Conservation (phyloP, 1,140 invertebrate genomes). For the Drosophila rufa region DNA sequence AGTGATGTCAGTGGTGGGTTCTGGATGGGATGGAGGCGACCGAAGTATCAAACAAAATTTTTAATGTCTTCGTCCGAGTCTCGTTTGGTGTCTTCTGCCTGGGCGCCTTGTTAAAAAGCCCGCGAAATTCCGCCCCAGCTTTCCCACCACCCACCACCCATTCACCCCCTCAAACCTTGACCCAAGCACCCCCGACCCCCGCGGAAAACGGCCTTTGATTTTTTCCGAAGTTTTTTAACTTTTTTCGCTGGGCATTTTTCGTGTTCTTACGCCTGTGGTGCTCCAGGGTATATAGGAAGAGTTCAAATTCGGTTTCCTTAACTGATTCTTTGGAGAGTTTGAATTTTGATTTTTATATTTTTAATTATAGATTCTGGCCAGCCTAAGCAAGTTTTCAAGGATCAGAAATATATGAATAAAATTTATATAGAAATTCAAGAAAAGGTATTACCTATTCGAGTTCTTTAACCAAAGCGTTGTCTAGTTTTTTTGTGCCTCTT, state of each 20-base stretch:
- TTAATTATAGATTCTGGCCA: too few relatives aligned
- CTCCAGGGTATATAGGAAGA: neutral
- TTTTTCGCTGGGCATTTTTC: constrained; percentile 60
- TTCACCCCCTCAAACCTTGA: constrained; percentile 14
- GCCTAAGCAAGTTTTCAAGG: too few relatives aligned
- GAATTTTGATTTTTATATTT: too few relatives aligned
- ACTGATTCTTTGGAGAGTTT: too few relatives aligned
- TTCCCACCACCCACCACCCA: constrained; percentile 6
- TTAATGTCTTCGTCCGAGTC: constrained; percentile 80
- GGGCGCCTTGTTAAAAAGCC: constrained; percentile 78
- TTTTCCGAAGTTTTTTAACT: constrained; percentile 77
- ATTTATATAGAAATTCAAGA: too few relatives aligned
- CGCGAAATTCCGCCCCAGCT: constrained; percentile 60
- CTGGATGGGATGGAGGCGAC: constrained; percentile 4
- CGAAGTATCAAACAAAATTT: constrained; percentile 84
- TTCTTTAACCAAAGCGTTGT: neutral
- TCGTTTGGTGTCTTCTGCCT: constrained; percentile 62
- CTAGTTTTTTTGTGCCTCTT: constrained; percentile 43
- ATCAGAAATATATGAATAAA: neutral
- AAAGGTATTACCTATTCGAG: neutral
- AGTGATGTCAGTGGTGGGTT: constrained; percentile 35
- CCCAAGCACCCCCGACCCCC: constrained; percentile 8
- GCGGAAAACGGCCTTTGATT: constrained; percentile 69
- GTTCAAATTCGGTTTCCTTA: too few relatives aligned
- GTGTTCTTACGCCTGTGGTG: constrained; percentile 12